Evolutionary conservation across 1,140 invertebrate species (phyloP), one percentile per base, ranked within the genome.

Genomic region (Metopolophium dirhodum): DNA sequence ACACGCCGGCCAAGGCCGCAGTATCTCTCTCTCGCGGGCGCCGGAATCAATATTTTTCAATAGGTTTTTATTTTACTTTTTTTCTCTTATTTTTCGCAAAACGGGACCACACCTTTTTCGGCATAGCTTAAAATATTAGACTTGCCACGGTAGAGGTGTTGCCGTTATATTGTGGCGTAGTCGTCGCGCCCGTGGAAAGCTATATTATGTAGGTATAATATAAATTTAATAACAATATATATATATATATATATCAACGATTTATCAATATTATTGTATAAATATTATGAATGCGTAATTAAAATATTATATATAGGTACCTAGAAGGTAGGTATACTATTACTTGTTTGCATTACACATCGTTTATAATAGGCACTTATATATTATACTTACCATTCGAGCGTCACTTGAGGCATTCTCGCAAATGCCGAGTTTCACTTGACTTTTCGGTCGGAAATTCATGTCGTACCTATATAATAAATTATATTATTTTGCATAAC

Each of bases 31-130:
- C 45, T 49, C 86, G 37, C 85, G 86, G 18, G 47, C 47, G 47
- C 86, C 85, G 86, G 30, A 87, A 87, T 87, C 86, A 87, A 87
- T 87, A 87, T 87, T 87, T 87, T 47, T 47, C 85, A 47, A 87
- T 87, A 47, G 45, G 30, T 47, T 86, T 86, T 47, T 86, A 86
- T 11, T 47, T 47, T 86, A 47, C 14, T 86, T 45, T 47, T 86
- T 45, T 86, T 86, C 23, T 45, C 35, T 45, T 41, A 3, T 86
- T 86, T 45, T 86, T 86, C 85, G 26, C 45, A 11, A 85, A 47
- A 26, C 45, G 37, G 41, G 85, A 86, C 85, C 85, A 85, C 83
- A 85, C 83, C 83, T 85, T 85, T 85, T 85, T 85, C 37, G 37
- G 37, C 23, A 41, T 26, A 23, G 9, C 26, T 85, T 85, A 41